Base-by-base conservation (phyloP, 2,888 invertebrate species). In the Drosophila greeni region DNA sequence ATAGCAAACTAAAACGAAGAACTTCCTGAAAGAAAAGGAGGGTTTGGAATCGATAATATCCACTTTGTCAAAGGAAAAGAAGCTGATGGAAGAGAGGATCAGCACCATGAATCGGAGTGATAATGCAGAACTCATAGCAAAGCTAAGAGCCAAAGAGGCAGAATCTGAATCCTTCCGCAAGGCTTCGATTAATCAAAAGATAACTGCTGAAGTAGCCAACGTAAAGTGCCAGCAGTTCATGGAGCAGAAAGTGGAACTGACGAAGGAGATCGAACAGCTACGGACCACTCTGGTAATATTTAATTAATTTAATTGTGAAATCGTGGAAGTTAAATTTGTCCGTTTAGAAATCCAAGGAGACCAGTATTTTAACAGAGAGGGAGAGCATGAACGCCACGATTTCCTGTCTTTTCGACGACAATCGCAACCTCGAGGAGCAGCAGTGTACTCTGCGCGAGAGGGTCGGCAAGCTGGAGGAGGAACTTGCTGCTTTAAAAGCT, bases 361-460 rank as follows among this genome's bases (percentile, higher is more conserved):
- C 1, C 2, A 31, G 33, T 5, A 73, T 71, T 12, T 55, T 66
- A 4, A 53, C 36, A 0, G 70, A 78, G 31, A 73, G 66, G 14
- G 39, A 20, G 0, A 51, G 73, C 29, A 52, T 85, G 29, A 54
- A 76, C 31, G 57, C 16, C 16, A 78, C 75, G 4, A 66, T 83
- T 31, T 48, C 65, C 8, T 71, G 65, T 31, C 60, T 86, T 0
- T 36, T 74, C 20, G 51, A 49, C 1, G 82, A 83, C 29, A 83
- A 86, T 42, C 73, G 75, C 14, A 54, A 43, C 3, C 53, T 79
- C 5, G 76, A 82, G 36, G 81, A 81, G 5, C 74, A 74, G 26
- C 36, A 80, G 0, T 70, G 65, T 31, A 56, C 57, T 0, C 54
- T 73, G 9, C 65, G 65, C 14, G 74, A 75, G 3, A 59, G 60